phyloP scores from a whole-genome alignment of 2,797 vertebrate species.

The Siniperca undulata region DNA sequence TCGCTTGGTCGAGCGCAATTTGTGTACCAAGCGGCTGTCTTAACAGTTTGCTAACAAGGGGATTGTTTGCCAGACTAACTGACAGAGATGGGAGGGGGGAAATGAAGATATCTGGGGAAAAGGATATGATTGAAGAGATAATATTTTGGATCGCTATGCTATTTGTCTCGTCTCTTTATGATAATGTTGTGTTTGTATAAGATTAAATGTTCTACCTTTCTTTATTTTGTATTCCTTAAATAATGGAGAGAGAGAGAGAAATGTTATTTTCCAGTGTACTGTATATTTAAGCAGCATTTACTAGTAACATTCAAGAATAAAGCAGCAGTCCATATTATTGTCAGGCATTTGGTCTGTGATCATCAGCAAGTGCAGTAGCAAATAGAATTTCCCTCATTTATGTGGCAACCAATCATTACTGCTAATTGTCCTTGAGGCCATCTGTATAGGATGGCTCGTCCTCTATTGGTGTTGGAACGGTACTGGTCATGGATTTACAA shows the following conservation, averaged over 20 bases:
- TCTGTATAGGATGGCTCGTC: constrained; percentile 81
- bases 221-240: constrained; percentile 31
- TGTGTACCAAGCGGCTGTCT: constrained; percentile 88
- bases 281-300: constrained; percentile 37
- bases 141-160: constrained; percentile 72
- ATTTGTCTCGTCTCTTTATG: constrained; percentile 73
- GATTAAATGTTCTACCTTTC: constrained; percentile 38
- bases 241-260: constrained; percentile 8
- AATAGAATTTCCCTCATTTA: constrained; percentile 84
- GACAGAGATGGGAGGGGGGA: constrained; percentile 72
- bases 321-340: constrained; percentile 76
- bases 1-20: constrained; percentile 90
- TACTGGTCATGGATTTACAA: constrained; percentile 80
- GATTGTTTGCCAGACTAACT: constrained; percentile 87
- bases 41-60: constrained; percentile 92
- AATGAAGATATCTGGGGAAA: constrained; percentile 77
- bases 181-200: constrained; percentile 46
- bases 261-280: background rate
- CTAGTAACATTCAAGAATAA: constrained; percentile 65
- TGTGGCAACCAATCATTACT: constrained; percentile 83
- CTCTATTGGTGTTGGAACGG: constrained; percentile 76
- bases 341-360: constrained; percentile 77
- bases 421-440: constrained; percentile 86
- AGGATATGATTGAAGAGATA: constrained; percentile 81
- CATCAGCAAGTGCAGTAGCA: constrained; percentile 79